Evolutionary conservation across 2,797 vertebrate genomes (phyloP), one percentile per base, ranked within the genome.

Genomic region (Propithecus perrieri): DNA sequence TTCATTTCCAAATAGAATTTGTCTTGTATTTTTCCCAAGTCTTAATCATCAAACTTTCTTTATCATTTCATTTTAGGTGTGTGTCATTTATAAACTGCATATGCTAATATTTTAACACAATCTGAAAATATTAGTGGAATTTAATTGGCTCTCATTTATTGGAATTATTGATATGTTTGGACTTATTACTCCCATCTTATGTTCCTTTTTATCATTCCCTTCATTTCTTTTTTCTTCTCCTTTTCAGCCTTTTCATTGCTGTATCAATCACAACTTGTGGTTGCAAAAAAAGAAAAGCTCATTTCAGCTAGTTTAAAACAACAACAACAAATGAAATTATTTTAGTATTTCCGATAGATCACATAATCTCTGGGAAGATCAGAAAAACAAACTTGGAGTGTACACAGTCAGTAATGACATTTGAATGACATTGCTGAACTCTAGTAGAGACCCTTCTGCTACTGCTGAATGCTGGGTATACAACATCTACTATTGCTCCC

Each of bases 31-130:
- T 88, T 89, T 74, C 43, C 26, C 28, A 85, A 89, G 80, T 83
- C 55, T 80, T 81, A 69, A 81, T 91, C 71, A 94, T 91, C 78
- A 85, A 88, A 75, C 26, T 89, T 33, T 85, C 22, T 92, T 74
- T 86, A 74, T 63, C 43, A 91, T 83, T 94, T 95, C 41, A 85
- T 55, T 91, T 65, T 93, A 93, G 24, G 13, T 89, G 28, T 20
- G 2, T 85, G 2, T 75, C 33, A 89, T 38, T 84, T 95, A 78
- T 22, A 95, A 96, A 69, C 4, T 91, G 9, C 1, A 74, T 35
- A 63, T 79, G 50, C 55, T 94, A 93, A 18, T 55, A 89, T 94
- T 85, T 94, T 9, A 67, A 61, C 30, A 41, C 13, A 85, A 18
- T 75, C 18, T 88, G 22, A 93, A 96, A 74, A 26, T 83, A 89